Conservation (phyloP, 2,797 vertebrate species). For the Falco rusticolus region DNA sequence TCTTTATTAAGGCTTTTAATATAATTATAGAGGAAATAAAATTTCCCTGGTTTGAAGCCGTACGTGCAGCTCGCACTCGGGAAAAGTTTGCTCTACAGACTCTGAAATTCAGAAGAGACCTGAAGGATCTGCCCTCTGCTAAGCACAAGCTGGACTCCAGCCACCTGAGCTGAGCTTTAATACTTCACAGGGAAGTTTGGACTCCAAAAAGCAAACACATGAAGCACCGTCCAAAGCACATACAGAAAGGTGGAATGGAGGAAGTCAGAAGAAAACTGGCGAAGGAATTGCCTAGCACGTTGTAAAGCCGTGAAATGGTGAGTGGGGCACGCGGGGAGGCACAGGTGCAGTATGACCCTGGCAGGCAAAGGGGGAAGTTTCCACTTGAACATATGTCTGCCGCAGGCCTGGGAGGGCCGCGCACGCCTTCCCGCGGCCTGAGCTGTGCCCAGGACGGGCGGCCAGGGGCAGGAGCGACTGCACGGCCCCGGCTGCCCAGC, state of each 20-base stretch:
- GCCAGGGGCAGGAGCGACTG: slow-evolving; percentile 82
- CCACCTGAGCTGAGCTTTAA: background rate
- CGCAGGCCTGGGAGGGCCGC: slow-evolving; percentile 29
- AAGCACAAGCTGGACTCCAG: background rate
- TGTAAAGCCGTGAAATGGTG: background rate
- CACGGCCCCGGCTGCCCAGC: slow-evolving; percentile 56
- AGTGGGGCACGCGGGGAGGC: background rate
- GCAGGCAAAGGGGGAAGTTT: background rate
- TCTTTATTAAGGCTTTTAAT: background rate
- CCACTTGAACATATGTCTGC: background rate
- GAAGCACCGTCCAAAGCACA: background rate
- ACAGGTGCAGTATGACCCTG: background rate
- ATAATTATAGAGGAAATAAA: background rate
- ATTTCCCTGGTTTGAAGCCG: background rate
- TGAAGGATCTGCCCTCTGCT: background rate
- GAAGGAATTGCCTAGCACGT: accelerated
- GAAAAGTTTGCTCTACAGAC: background rate
- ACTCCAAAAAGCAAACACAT: accelerated
- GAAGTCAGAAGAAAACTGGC: background rate
- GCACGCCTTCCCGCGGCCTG: slow-evolving; percentile 69
- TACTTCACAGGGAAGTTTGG: background rate
- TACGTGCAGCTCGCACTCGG: background rate
- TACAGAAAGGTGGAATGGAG: accelerated
- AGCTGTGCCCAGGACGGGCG: slow-evolving; percentile 73
- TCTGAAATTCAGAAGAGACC: background rate